Evolutionary conservation across 1,140 invertebrate species (phyloP).

Genomic region (Drosophila azteca): DNA sequence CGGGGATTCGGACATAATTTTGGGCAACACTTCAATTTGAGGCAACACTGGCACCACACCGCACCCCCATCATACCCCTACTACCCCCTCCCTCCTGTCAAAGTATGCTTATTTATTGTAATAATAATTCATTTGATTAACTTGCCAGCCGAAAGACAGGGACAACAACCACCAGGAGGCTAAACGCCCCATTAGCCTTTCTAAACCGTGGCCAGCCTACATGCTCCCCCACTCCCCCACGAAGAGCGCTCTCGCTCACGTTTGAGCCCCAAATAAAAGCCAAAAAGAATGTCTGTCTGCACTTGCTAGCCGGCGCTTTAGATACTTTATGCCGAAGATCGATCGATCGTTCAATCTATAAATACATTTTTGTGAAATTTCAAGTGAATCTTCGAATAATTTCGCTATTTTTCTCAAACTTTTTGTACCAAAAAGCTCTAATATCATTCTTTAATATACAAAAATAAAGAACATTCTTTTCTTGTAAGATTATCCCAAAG

Average conservation of each 20-base stretch:
- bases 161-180: conserved; percentile 40
- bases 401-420: no score
- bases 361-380: no score
- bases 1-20: conserved; percentile 39
- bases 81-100: conserved; percentile 20
- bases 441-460: no score
- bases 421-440: no score
- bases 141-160: conserved; percentile 42
- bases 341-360: no score
- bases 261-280: conserved; percentile 63
- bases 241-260: conserved; percentile 75
- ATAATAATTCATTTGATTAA: conserved; percentile 82
- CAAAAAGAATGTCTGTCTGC: conserved; percentile 32
- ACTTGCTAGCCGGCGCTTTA: neutral
- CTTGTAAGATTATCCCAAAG: no score
- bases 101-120: conserved; percentile 67
- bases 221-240: conserved; percentile 4
- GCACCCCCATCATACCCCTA: neutral
- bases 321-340: no score
- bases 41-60: conserved; percentile 8
- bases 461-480: no score
- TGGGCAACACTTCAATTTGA: conserved; percentile 49
- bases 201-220: conserved; percentile 63
- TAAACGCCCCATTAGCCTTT: conserved; percentile 81
- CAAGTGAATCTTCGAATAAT: no score